phyloP scores from a whole-genome alignment of 1,140 invertebrate genomes.

The Cydia amplana region DNA sequence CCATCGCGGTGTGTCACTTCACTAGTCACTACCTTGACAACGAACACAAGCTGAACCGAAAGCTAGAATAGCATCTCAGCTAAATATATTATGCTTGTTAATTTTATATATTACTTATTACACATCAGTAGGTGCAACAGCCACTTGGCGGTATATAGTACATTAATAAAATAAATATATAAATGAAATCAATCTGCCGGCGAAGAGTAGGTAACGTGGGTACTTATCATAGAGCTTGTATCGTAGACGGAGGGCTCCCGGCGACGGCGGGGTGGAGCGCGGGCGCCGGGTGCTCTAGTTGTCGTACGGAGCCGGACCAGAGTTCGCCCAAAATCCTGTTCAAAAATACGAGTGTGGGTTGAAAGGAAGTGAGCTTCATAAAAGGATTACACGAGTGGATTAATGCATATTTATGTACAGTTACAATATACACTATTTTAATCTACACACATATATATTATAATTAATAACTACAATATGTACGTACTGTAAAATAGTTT shows the following conservation, averaged over 20 bases:
- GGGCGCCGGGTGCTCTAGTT: slow-evolving; percentile 55
- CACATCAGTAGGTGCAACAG: background rate
- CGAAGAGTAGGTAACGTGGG: slow-evolving; percentile 25
- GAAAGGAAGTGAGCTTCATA: no score
- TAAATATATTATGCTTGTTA: background rate
- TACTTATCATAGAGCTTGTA: slow-evolving; percentile 29
- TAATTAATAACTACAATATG: no score
- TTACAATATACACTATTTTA: no score
- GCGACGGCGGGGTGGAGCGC: slow-evolving; percentile 41
- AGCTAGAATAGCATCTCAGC: background rate
- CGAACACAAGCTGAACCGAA: background rate
- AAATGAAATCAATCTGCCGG: slow-evolving; percentile 19
- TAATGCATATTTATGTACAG: no score
- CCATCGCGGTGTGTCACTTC: background rate
- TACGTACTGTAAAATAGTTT: no score
- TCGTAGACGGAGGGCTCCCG: slow-evolving; percentile 33
- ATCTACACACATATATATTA: no score
- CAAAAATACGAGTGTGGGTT: background rate
- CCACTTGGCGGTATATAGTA: slow-evolving; percentile 3
- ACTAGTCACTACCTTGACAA: background rate
- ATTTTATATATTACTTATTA: background rate
- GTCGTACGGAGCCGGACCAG: slow-evolving; percentile 58
- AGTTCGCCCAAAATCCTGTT: slow-evolving; percentile 67
- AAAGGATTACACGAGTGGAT: no score
- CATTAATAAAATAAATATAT: background rate